phyloP scores from a whole-genome alignment of 2,888 invertebrate species.

The Synanthedon formicaeformis region DNA sequence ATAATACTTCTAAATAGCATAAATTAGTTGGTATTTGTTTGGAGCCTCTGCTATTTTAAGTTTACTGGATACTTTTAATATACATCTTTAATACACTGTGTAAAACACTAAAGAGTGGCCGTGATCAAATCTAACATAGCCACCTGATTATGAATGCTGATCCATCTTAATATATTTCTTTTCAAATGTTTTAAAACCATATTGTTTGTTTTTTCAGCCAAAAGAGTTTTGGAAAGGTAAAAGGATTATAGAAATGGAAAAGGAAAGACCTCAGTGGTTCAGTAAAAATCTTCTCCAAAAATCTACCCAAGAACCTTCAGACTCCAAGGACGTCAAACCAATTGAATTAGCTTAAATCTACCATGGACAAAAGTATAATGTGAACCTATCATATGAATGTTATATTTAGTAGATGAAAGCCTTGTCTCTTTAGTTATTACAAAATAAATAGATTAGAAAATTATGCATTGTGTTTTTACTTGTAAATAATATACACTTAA shows the following conservation, averaged over 20 bases:
- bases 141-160: too few relatives aligned
- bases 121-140: too few relatives aligned
- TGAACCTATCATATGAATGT: neutral
- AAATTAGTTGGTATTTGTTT: too few relatives aligned
- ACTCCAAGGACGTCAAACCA: constrained; percentile 80
- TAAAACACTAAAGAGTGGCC: too few relatives aligned
- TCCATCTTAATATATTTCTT: too few relatives aligned
- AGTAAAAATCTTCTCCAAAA: constrained; percentile 85
- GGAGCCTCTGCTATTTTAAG: too few relatives aligned
- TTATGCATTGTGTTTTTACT: neutral
- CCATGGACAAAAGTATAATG: neutral
- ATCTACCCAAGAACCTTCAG: constrained; percentile 77
- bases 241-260: constrained; percentile 87
- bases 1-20: too few relatives aligned
- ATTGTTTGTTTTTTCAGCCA: constrained; percentile 38
- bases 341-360: constrained; percentile 73
- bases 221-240: constrained; percentile 76
- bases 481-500: too few relatives aligned
- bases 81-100: too few relatives aligned
- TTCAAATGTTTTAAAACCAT: neutral
- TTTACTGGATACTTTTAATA: too few relatives aligned
- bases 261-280: constrained; percentile 90
- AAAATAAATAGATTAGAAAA: neutral
- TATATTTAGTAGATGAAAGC: neutral
- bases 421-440: neutral